These are phyloP conservation scores for Megaceryle torquata DNA, from an alignment of 2,113 vertebrate species.

Conservation along the genomic window DNA sequence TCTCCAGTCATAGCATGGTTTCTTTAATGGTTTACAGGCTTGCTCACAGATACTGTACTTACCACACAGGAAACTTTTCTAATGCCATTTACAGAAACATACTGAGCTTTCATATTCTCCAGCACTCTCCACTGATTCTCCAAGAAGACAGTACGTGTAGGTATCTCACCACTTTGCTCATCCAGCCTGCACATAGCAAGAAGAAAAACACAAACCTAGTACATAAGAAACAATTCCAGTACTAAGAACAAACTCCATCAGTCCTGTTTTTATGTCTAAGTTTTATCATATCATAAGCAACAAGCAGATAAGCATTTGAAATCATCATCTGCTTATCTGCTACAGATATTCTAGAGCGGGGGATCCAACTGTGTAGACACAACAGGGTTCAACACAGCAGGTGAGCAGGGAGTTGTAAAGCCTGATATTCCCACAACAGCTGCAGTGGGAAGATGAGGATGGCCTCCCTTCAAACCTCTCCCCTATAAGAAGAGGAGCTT, in stretches of 20 bases:
- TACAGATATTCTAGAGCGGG: background rate
- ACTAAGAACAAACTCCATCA: background rate
- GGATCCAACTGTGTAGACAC: background rate
- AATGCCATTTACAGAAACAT: slow-evolving; percentile 92
- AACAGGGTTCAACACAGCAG: background rate
- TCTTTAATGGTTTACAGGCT: background rate
- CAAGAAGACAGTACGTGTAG: slow-evolving; percentile 76
- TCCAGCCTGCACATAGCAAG: slow-evolving; percentile 79
- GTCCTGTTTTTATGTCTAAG: background rate
- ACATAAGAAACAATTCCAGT: background rate
- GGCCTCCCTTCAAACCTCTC: background rate
- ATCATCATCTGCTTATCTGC: background rate
- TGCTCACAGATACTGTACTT: slow-evolving; percentile 33
- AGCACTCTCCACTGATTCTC: slow-evolving; percentile 91
- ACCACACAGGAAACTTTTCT: slow-evolving; percentile 97
- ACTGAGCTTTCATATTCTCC: slow-evolving; percentile 97
- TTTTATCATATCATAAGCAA: background rate
- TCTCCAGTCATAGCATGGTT: background rate
- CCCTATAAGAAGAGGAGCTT: background rate
- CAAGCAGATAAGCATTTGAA: background rate
- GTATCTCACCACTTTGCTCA: slow-evolving; percentile 79
- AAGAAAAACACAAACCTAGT: background rate
- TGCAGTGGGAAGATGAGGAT: background rate
- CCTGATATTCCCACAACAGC: background rate
- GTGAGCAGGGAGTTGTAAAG: background rate